Evolutionary conservation across 2,888 invertebrate genomes (phyloP), one percentile per base, ranked within the genome.

Genomic region (Tetheella fluctuosa): DNA sequence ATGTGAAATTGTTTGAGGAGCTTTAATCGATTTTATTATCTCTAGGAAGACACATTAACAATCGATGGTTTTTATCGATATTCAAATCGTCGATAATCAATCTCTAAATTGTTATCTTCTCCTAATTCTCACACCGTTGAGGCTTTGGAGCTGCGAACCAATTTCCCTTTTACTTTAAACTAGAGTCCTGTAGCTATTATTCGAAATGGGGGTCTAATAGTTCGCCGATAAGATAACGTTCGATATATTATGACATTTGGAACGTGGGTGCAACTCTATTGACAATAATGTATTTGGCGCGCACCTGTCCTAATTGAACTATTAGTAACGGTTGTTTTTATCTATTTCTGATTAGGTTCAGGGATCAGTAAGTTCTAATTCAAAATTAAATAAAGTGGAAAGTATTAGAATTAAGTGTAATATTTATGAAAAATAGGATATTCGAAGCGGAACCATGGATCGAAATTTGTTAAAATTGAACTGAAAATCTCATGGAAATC

Each of bases 181-280:
- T 75, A 74, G 77, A 65, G 71, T 73, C 75, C 80, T 77, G 67
- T 72, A 34, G 34, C 34, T 34, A 34, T 34, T 34, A 83, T 80
- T 77, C 70, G 71, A 66, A 83, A 78, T 81, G 77, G 71, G 77
- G 71, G 74, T 79, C 74, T 78, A 82, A 77, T 77, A 76, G 79
- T 71, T 70, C 60, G 60, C 56, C 65, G 88, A 88, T 90, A 88
- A 89, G 89, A 89, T 87, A 84, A 80, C 30, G 25, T 59, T 59
- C 59, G 58, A 62, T 64, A 68, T 73, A 72, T 75, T 78, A 77
- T 76, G 73, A 77, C 71, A 64, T 65, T 54, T 66, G 61, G 67
- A 59, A 70, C 69, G 71, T 72, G 71, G 76, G 69, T 73, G 78
- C 76, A 74, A 76, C 76, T 79, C 78, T 80, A 83, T 79, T 76